These are phyloP conservation scores for Rhinoraja longicauda DNA, from an alignment of 2,797 vertebrate genomes.

Conservation along the genomic window DNA sequence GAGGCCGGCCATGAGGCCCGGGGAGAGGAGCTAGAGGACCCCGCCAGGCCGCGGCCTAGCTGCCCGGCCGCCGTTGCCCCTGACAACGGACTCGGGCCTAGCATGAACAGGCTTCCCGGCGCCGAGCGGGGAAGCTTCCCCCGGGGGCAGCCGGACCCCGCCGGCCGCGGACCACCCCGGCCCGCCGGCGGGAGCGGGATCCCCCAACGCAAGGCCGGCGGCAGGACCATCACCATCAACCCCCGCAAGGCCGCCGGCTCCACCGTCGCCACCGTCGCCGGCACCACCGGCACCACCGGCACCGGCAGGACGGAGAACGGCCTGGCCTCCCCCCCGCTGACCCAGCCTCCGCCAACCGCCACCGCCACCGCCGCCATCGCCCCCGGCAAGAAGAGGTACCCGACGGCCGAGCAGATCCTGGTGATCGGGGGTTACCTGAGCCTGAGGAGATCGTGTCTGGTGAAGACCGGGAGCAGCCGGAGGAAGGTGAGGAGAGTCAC, in stretches of 20 bases:
- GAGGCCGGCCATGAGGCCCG: not conserved
- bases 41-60: too few relatives aligned
- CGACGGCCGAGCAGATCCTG: slow-evolving; percentile 79
- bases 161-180: not conserved
- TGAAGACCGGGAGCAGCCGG: slow-evolving; percentile 61
- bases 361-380: slow-evolving; percentile 25
- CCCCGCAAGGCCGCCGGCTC: slow-evolving; percentile 64
- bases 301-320: slow-evolving; percentile 42
- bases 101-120: slow-evolving; percentile 64
- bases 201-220: slow-evolving; percentile 68
- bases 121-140: too few relatives aligned
- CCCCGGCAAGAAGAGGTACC: slow-evolving; percentile 71
- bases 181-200: slow-evolving; percentile 45
- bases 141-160: not conserved
- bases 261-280: too few relatives aligned
- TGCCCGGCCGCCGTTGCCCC: too few relatives aligned
- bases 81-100: too few relatives aligned
- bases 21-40: too few relatives aligned
- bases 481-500: slow-evolving; percentile 67
- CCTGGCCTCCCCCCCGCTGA: not conserved
- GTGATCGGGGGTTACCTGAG: slow-evolving; percentile 84
- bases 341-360: not conserved
- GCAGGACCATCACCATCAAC: slow-evolving; percentile 78
- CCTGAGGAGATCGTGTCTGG: slow-evolving; percentile 75
- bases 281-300: too few relatives aligned